Evolutionary conservation across 2,797 vertebrate species (phyloP).

Genomic region (Lemur catta): DNA sequence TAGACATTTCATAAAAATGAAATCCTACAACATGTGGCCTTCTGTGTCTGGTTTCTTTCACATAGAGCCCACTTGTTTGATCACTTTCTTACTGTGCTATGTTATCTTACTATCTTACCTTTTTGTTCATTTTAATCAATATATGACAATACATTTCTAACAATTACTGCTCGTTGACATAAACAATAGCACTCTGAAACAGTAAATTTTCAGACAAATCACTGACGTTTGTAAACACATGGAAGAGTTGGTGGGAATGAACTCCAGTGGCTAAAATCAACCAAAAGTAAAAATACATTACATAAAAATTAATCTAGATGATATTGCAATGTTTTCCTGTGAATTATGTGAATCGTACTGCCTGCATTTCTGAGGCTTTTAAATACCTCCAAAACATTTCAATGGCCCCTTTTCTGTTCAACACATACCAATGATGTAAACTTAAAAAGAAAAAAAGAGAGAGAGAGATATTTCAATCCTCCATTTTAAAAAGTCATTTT

Average conservation of each 20-base stretch:
- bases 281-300: background rate
- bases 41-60: background rate
- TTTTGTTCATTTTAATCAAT: conserved; percentile 11
- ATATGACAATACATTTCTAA: conserved; percentile 34
- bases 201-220: conserved; percentile 16
- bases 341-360: background rate
- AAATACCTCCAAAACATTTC: background rate
- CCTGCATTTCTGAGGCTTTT: background rate
- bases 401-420: background rate
- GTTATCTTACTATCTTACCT: background rate
- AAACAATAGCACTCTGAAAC: background rate
- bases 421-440: background rate
- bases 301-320: conserved; percentile 1
- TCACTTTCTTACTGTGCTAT: background rate
- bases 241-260: background rate
- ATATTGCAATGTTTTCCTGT: background rate
- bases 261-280: background rate
- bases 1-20: conserved; percentile 2
- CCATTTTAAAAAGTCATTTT: background rate
- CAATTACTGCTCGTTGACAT: conserved; percentile 27
- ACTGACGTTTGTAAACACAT: background rate
- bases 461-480: conserved; percentile 8
- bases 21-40: background rate
- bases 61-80: background rate
- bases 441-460: background rate